These are phyloP conservation scores for Notocelia uddmanniana DNA, from an alignment of 2,888 invertebrate genomes.

Conservation along the genomic window DNA sequence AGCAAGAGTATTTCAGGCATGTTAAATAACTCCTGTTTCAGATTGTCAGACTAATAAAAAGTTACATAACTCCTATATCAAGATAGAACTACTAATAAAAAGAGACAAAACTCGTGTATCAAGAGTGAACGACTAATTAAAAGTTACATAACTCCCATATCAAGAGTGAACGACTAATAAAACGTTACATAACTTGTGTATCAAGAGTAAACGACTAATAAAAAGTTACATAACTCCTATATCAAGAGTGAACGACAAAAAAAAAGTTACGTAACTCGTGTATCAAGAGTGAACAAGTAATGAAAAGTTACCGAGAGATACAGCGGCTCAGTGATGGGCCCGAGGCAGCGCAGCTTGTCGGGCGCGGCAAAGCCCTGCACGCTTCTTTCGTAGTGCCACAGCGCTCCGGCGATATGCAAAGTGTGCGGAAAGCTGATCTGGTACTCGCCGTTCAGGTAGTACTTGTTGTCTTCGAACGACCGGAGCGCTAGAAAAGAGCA, in stretches of 20 bases:
- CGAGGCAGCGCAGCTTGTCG: conserved; percentile 93
- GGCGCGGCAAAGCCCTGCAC: conserved; percentile 93
- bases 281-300: too few relatives aligned
- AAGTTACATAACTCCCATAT: conserved; percentile 71
- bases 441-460: conserved; percentile 97
- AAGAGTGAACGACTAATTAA: not conserved
- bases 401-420: conserved; percentile 92
- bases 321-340: conserved; percentile 96
- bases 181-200: too few relatives aligned
- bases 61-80: too few relatives aligned
- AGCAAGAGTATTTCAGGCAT: too few relatives aligned
- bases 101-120: too few relatives aligned
- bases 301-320: conserved; percentile 89
- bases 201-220: too few relatives aligned
- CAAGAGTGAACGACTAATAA: too few relatives aligned
- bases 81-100: too few relatives aligned
- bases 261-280: conserved; percentile 74
- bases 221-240: too few relatives aligned
- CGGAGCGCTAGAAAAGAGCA: conserved; percentile 86
- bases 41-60: too few relatives aligned
- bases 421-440: conserved; percentile 95
- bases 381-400: conserved; percentile 95
- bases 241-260: too few relatives aligned
- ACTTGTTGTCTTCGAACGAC: conserved; percentile 92
- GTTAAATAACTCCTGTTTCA: too few relatives aligned